A percentile compares a stretch with the other conserved stretches of the same genome.
phyloP scores from a whole-genome alignment of 1,140 invertebrate genomes.

The Aphis craccivora region DNA sequence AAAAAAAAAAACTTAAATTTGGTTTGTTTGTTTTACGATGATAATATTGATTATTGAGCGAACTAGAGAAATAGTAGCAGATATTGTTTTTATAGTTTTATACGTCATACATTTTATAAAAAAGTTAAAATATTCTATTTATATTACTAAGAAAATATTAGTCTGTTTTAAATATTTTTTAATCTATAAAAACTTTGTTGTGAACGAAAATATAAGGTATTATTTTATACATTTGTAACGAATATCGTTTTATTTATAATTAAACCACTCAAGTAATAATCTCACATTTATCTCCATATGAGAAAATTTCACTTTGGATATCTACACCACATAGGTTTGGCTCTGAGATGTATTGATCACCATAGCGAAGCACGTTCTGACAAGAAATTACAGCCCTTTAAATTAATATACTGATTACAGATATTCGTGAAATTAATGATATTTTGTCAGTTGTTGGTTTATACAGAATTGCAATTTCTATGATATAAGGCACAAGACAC shows the following conservation, averaged over 20 bases:
- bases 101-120: not conserved
- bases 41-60: not conserved
- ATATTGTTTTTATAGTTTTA: not conserved
- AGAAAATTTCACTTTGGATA: not conserved
- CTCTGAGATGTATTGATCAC: no score
- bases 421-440: no score
- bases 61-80: not conserved
- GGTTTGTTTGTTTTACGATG: not conserved
- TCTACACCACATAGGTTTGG: not conserved
- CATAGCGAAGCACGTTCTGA: not conserved
- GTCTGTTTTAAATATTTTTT: not conserved
- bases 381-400: not conserved
- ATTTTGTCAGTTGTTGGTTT: not conserved
- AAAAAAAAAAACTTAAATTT: not conserved
- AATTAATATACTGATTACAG: not conserved
- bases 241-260: no score
- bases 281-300: not conserved
- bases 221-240: no score
- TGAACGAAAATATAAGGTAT: no score
- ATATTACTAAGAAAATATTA: not conserved
- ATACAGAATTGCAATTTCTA: not conserved
- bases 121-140: not conserved
- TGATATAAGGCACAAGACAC: not conserved
- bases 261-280: no score
- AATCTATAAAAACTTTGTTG: not conserved